Evolutionary conservation across 1,140 invertebrate species (phyloP).

Genomic region (Trissolcus basalis): DNA sequence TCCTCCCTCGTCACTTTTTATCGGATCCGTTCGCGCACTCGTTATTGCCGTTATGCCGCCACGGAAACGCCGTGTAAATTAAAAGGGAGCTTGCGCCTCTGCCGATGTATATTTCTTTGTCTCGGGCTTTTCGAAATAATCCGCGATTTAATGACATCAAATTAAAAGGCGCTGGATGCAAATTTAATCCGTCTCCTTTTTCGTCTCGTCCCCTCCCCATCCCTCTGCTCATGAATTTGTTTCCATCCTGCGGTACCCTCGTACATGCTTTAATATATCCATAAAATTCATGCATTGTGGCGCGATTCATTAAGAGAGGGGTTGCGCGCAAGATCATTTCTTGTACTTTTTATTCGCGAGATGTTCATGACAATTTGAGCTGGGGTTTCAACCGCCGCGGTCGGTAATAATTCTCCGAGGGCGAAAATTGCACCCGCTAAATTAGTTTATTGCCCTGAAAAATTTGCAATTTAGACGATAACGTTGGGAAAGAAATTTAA

Average conservation of each 20-base stretch:
- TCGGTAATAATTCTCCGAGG: too few relatives aligned
- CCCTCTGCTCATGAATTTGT: conserved; percentile 44
- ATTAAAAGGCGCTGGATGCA: conserved; percentile 61
- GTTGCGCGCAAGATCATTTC: conserved; percentile 1
- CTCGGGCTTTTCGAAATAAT: conserved; percentile 52
- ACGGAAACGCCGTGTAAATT: conserved; percentile 55
- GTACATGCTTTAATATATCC: conserved; percentile 40
- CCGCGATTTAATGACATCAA: conserved; percentile 61
- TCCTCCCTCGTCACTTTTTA: conserved; percentile 38
- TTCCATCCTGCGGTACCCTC: conserved; percentile 27
- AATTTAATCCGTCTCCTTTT: conserved; percentile 54
- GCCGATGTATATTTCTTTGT: conserved; percentile 55
- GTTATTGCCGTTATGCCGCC: conserved; percentile 60
- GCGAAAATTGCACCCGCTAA: too few relatives aligned
- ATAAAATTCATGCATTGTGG: conserved; percentile 36
- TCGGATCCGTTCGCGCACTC: too few relatives aligned
- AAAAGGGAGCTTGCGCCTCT: conserved; percentile 40
- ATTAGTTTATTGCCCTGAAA: too few relatives aligned
- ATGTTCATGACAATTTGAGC: conserved; percentile 21
- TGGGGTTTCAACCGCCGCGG: too few relatives aligned
- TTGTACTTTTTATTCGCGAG: background rate
- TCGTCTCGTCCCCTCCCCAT: conserved; percentile 6
- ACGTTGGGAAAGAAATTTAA: too few relatives aligned
- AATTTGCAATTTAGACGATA: too few relatives aligned
- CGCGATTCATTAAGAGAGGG: conserved; percentile 33